A percentile compares a stretch with the other conserved stretches of the same genome.
These are phyloP conservation scores for Chroicocephalus ridibundus DNA, from an alignment of 2,113 vertebrate genomes.

Conservation along the genomic window DNA sequence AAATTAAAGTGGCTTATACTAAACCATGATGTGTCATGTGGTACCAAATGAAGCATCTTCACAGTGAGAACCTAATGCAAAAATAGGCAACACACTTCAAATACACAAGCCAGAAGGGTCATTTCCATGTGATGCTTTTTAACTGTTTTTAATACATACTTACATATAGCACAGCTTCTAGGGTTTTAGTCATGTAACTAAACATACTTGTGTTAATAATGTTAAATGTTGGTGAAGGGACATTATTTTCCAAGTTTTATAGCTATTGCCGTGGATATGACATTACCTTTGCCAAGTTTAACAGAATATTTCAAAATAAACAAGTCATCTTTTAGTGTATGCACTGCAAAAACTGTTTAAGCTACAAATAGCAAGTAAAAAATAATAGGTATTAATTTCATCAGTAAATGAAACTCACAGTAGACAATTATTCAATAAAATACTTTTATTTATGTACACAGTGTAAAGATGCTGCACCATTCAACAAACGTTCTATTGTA, in stretches of 20 bases:
- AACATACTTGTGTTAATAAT: background rate
- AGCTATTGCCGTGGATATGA: background rate
- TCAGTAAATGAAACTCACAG: background rate
- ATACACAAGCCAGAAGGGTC: background rate
- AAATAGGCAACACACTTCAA: background rate
- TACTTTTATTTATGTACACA: conserved; percentile 41
- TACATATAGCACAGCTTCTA: background rate
- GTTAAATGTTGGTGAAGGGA: background rate
- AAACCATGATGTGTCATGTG: background rate
- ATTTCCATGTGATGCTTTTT: background rate
- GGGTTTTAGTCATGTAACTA: background rate
- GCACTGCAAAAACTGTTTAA: background rate
- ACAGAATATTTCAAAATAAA: background rate
- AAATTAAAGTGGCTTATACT: background rate
- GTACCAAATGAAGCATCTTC: background rate
- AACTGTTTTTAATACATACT: background rate
- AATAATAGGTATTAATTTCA: background rate
- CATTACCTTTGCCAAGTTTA: background rate
- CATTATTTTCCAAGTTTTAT: background rate
- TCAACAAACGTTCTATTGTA: background rate
- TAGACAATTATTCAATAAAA: conserved; percentile 9
- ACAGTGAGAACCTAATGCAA: background rate
- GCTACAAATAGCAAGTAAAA: background rate
- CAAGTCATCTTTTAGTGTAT: background rate
- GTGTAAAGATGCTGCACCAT: background rate